These are phyloP conservation scores for Bicyclus anynana DNA, from an alignment of 1,140 invertebrate species.

Conservation along the genomic window DNA sequence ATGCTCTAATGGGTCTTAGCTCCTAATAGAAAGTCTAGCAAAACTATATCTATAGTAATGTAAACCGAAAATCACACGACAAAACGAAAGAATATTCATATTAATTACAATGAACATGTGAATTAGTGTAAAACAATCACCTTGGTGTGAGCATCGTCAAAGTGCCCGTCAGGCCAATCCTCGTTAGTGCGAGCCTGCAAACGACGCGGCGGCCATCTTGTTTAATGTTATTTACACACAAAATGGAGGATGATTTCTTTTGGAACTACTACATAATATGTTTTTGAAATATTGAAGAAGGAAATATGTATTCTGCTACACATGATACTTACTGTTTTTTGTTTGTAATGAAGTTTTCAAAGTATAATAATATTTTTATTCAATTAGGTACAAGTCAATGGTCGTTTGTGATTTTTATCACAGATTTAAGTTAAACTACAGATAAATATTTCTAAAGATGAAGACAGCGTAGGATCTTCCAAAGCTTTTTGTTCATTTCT, in stretches of 20 bases:
- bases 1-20: no score
- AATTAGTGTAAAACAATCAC: conserved; percentile 48
- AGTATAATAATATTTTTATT: no score
- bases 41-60: not conserved
- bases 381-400: not conserved
- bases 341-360: no score
- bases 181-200: conserved; percentile 66
- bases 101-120: conserved; percentile 10
- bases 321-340: no score
- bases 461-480: no score
- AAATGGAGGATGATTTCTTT: conserved; percentile 40
- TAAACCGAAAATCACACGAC: conserved; percentile 23
- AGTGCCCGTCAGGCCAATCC: conserved; percentile 61
- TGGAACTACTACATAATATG: conserved; percentile 29
- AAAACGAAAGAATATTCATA: not conserved
- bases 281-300: not conserved
- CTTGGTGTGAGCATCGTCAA: conserved; percentile 70
- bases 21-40: not conserved
- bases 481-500: no score
- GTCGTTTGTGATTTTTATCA: no score
- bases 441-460: no score
- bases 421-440: no score
- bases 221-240: conserved; percentile 69
- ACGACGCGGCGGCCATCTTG: conserved; percentile 52
- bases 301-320: no score